Base-by-base conservation (phyloP, 1,140 invertebrate species). In the Phymorhynchus buccinoides region DNA sequence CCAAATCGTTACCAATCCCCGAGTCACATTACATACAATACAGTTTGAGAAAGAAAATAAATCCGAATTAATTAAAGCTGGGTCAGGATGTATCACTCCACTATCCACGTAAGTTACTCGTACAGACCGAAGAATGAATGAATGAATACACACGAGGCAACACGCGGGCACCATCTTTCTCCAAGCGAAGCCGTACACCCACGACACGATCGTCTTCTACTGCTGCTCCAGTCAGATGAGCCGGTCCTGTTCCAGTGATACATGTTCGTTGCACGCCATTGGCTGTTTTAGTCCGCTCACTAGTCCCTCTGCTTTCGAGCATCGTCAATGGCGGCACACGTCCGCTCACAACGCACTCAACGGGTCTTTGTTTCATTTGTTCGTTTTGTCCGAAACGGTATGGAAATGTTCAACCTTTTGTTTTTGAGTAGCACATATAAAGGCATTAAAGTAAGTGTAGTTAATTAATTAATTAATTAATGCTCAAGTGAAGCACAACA, bases 31-130 rank as follows among this genome's bases (percentile, higher is more conserved):
- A 52, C 48, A 52, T 52, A 52, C 48, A 52, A 52, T 52, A 14
- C 48, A 52, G 22, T 14, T 52, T 1, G 2, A 52, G 22, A 52
- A 52, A 14, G n/a, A 62, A 27, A 62, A 62, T 27, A n/a, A n/a
- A n/a, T n/a, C n/a, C n/a, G n/a, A n/a, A 22, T 14, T 14, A 14
- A 22, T 62, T 62, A 62, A 62, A 62, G 7, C 1, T 62, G 12
- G 48, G 48, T 62, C 56, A 62, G 22, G n/a, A 62, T 27, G 56
- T 62, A 62, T 62, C 56, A 62, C 56, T 62, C n/a, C 56, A 62
- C 14, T n/a, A 62, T 62, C 22, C 56, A 62, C 22, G 56, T 62
- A 62, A 62, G 1, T 62, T 1, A 9, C 56, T 62, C 56, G 56
- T 62, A 62, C 56, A 27, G 12, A 62, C 56, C n/a, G n/a, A n/a